Conservation (phyloP, 2,113 vertebrate genomes). For the Sceloporus tristichus region DNA sequence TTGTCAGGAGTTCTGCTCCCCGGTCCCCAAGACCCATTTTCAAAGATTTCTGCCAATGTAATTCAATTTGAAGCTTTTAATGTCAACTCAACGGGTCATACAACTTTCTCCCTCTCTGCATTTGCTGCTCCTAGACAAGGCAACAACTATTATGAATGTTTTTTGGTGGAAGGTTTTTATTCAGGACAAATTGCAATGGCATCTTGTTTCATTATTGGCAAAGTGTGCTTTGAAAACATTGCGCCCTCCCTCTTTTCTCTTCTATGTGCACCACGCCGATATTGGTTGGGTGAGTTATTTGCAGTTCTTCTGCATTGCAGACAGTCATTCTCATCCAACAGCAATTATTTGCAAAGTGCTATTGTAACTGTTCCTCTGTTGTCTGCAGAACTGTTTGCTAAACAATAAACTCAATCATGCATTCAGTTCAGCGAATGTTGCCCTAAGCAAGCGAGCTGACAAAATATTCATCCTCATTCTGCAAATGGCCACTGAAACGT, state of each 20-base stretch:
- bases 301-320: conserved; percentile 57
- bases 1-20: conserved; percentile 63
- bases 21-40: conserved; percentile 62
- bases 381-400: conserved; percentile 71
- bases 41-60: conserved; percentile 73
- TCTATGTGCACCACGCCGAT: conserved; percentile 17
- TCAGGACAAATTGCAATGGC: conserved; percentile 32
- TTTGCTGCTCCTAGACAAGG: conserved; percentile 60
- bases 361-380: conserved; percentile 65
- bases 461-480: conserved; percentile 58
- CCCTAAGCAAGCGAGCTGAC: conserved; percentile 69
- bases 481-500: conserved; percentile 54
- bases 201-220: conserved; percentile 39
- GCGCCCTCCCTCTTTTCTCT: conserved; percentile 1
- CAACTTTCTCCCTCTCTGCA: conserved; percentile 60
- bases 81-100: conserved; percentile 74
- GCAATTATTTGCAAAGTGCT: conserved; percentile 68
- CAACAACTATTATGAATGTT: conserved; percentile 64
- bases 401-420: conserved; percentile 75
- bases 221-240: conserved; percentile 33
- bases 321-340: conserved; percentile 63
- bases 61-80: conserved; percentile 75
- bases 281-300: conserved; percentile 64
- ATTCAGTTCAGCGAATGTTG: conserved; percentile 69
- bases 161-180: conserved; percentile 54